Conservation (phyloP, 2,888 invertebrate genomes). For the Melipona beecheii region DNA sequence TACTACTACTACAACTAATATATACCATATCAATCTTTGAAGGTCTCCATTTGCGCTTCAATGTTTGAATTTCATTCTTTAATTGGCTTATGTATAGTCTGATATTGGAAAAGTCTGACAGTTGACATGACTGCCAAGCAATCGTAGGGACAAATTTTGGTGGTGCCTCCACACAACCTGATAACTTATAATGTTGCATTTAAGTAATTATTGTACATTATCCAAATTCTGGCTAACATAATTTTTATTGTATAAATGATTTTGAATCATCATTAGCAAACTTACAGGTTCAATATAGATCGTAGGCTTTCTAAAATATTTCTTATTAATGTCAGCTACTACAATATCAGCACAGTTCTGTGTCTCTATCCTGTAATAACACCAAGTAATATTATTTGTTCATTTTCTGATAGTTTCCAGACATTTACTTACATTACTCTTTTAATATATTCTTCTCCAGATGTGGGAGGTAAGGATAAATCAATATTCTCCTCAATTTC, state of each 20-base stretch:
- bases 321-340: constrained; percentile 76
- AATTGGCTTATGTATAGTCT: constrained; percentile 85
- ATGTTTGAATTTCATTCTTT: constrained; percentile 72
- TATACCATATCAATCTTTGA: constrained; percentile 58
- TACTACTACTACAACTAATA: background rate
- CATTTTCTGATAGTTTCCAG: background rate
- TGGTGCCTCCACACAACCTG: constrained; percentile 84
- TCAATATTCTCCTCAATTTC: constrained; percentile 75
- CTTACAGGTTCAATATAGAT: constrained; percentile 73
- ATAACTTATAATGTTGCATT: constrained; percentile 77
- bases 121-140: constrained; percentile 89
- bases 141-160: constrained; percentile 82
- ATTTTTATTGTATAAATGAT: background rate
- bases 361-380: constrained; percentile 77
- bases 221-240: background rate
- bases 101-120: constrained; percentile 88
- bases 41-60: constrained; percentile 62
- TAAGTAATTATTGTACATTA: constrained; percentile 4
- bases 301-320: constrained; percentile 70
- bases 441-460: constrained; percentile 82
- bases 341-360: constrained; percentile 78
- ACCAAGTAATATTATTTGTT: background rate
- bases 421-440: constrained; percentile 78
- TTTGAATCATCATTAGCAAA: constrained; percentile 14
- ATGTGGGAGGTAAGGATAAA: constrained; percentile 74